Evolutionary conservation across 2,888 invertebrate genomes (phyloP).

Genomic region (Andrena camellia): DNA sequence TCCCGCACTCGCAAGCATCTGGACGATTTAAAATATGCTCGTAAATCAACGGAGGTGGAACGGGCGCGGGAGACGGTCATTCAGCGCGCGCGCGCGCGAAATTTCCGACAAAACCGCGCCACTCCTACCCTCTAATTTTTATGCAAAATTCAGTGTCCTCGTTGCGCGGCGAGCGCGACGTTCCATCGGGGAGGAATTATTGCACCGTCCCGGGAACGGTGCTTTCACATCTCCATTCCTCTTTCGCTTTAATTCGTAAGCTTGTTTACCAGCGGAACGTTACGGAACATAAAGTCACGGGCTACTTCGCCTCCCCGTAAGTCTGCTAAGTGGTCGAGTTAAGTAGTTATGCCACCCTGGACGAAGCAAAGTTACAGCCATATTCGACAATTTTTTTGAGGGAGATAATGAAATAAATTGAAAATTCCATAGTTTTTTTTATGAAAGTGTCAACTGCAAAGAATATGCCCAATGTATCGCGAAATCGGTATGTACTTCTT

Average conservation of each 20-base stretch:
- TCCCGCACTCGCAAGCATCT: constrained; percentile 11
- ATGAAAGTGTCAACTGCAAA: too few species aligned
- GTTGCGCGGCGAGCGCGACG: background rate
- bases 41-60: constrained; percentile 35
- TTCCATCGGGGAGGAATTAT: constrained; percentile 37
- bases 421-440: too few species aligned
- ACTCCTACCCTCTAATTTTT: constrained; percentile 27
- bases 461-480: too few species aligned
- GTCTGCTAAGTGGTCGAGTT: too few species aligned
- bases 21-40: constrained; percentile 44
- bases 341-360: too few species aligned
- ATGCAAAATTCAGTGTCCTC: background rate
- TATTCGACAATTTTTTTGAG: too few species aligned
- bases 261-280: background rate
- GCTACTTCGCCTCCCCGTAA: background rate
- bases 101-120: constrained; percentile 15
- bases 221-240: background rate
- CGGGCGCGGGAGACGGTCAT: background rate
- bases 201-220: background rate
- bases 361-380: too few species aligned
- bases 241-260: background rate
- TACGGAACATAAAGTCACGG: background rate
- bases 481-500: too few species aligned
- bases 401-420: too few species aligned
- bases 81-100: constrained; percentile 2